Percentiles rank a stretch among this genome's conserved stretches.
Evolutionary conservation across 2,113 vertebrate genomes (phyloP).

Genomic region (Clupea harengus): DNA sequence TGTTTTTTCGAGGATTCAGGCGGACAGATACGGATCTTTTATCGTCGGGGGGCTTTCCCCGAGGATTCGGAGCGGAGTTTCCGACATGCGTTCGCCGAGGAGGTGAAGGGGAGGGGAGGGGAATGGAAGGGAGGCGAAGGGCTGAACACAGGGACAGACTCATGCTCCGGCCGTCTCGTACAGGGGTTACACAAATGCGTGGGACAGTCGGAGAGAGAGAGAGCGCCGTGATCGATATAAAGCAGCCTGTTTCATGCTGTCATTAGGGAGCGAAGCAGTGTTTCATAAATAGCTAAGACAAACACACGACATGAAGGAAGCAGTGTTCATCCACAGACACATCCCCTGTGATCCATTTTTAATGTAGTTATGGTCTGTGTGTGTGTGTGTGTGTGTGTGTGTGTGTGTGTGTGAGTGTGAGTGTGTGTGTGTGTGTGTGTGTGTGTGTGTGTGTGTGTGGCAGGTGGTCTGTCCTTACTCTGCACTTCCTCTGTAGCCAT

Average conservation of each 20-base stretch:
- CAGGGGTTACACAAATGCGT: neutral
- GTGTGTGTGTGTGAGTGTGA: neutral
- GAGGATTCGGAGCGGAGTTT: neutral
- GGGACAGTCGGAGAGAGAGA: neutral
- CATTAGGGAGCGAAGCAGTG: neutral
- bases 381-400: neutral
- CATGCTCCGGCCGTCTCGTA: neutral
- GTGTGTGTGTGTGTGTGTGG: slow-evolving; percentile 12
- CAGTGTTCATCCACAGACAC: slow-evolving; percentile 17
- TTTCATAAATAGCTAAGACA: slow-evolving; percentile 16
- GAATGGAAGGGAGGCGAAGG: neutral
- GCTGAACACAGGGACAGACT: neutral
- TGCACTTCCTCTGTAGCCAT: slow-evolving; percentile 13
- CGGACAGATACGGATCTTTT: slow-evolving; percentile 23
- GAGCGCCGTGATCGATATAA: neutral
- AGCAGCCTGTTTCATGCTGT: neutral
- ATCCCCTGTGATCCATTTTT: slow-evolving; percentile 7
- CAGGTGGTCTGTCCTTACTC: slow-evolving; percentile 14
- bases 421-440: neutral
- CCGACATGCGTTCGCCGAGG: neutral
- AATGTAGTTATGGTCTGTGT: neutral
- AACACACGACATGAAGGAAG: neutral
- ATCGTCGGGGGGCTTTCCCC: neutral
- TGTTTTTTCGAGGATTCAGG: neutral
- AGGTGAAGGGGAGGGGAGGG: neutral